Percentiles rank a stretch among this genome's conserved stretches.
These are phyloP conservation scores for Peromyscus nudipes DNA, from an alignment of 2,797 vertebrate genomes.

Conservation along the genomic window DNA sequence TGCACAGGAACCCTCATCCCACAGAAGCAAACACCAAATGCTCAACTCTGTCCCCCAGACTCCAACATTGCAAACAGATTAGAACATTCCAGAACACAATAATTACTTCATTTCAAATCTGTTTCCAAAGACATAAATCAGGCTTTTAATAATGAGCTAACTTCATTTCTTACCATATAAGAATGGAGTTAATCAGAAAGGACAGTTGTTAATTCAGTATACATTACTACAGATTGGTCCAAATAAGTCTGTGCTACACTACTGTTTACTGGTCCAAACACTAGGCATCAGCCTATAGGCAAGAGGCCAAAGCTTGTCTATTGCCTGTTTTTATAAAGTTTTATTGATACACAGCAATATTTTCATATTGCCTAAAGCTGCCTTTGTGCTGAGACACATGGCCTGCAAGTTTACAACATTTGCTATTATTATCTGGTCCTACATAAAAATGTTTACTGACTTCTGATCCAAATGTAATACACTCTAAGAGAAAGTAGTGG, in stretches of 20 bases:
- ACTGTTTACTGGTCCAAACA: not conserved
- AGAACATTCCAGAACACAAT: conserved; percentile 34
- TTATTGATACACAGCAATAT: not conserved
- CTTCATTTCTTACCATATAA: conserved; percentile 11
- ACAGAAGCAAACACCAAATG: not conserved
- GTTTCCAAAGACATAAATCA: not conserved
- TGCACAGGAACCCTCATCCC: not conserved
- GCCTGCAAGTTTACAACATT: not conserved
- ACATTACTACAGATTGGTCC: not conserved
- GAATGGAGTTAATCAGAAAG: not conserved
- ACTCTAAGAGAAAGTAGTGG: not conserved
- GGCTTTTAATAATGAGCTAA: not conserved
- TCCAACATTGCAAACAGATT: not conserved
- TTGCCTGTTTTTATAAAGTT: not conserved
- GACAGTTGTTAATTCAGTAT: not conserved
- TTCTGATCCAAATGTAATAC: not conserved
- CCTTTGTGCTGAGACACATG: not conserved
- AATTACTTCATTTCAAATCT: conserved; percentile 9
- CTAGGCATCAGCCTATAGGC: not conserved
- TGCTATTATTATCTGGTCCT: not conserved
- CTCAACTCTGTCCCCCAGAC: not conserved
- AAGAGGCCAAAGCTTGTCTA: not conserved
- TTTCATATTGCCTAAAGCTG: not conserved
- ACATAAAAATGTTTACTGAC: not conserved
- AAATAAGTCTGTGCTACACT: not conserved